Evolutionary conservation across 2,113 vertebrate species (phyloP), one percentile per base, ranked within the genome.

Genomic region (Lepidothrix coronata): DNA sequence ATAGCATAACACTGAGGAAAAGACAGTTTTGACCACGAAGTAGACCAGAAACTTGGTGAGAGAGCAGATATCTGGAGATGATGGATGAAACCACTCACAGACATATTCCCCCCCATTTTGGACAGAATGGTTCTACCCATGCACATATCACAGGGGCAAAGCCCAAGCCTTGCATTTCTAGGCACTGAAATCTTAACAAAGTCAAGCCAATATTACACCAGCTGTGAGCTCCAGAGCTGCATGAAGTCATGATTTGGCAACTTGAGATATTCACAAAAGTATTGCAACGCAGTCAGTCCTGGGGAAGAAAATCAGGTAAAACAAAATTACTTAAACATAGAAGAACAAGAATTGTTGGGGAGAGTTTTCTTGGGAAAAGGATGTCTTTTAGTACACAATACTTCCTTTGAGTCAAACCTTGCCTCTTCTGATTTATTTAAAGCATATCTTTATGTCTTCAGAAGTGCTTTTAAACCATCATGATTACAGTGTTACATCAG

Each of bases 1-100:
- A 86, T 91, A 54, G 91, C 58, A 67, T 35, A 12, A 95, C 89
- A 30, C 88, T 88, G 48, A 96, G 44, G 82, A 57, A 74, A 97
- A 91, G 49, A 82, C 96, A 3, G 74, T 91, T 72, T 88, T 96
- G 80, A 93, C 81, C 70, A 85, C 46, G 55, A 89, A 98, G 28
- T 89, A 89, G 51, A 95, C 76, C 35, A 97, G 83, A 89, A 97
- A 95, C 79, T 97, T 97, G 65, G 51, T 97, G 10, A 85, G 92
- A 37, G 87, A 85, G 20, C 87, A 88, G 12, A 96, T 67, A 95
- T 82, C 67, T 92, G 93, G 78, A 97, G 96, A 75, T 95, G 81
- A 49, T 43, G 31, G 2, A 95, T 94, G 58, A 93, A 96, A 78
- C 76, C 27, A 49, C 96, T 93, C n/a, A 89, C 81, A 24, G 84